phyloP scores from a whole-genome alignment of 1,140 invertebrate genomes.

The Ephestia elutella region DNA sequence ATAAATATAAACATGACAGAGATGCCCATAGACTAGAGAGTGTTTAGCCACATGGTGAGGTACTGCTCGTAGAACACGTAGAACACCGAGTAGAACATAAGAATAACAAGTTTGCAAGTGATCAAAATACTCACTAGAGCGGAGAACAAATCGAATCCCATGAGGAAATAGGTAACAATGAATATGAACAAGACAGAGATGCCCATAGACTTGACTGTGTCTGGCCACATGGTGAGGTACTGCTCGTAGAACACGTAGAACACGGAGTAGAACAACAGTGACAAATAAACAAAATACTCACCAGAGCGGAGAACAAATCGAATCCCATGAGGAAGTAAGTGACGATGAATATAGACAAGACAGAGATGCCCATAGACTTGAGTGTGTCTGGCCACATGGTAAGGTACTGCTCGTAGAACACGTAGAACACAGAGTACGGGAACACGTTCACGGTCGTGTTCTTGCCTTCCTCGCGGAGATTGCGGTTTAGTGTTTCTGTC shows the following conservation, averaged over 20 bases:
- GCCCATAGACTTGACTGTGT: slow-evolving; percentile 90
- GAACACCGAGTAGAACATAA: slow-evolving; percentile 93
- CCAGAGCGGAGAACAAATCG: slow-evolving; percentile 88
- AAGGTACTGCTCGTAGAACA: slow-evolving; percentile 99
- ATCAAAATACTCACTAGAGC: slow-evolving; percentile 47
- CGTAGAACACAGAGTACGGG: slow-evolving; percentile 98
- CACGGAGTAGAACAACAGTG: slow-evolving; percentile 85
- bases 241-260: slow-evolving; percentile 99
- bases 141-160: slow-evolving; percentile 96
- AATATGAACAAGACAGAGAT: slow-evolving; percentile 99
- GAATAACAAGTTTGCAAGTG: slow-evolving; percentile 19
- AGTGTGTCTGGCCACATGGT: slow-evolving; percentile 96
- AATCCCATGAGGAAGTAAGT: slow-evolving; percentile 96
- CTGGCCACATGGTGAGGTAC: slow-evolving; percentile 96
- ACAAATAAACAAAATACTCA: slow-evolving; percentile 25
- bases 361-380: slow-evolving; percentile 89
- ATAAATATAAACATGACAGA: slow-evolving; percentile 98
- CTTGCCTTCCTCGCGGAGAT: slow-evolving; percentile 66
- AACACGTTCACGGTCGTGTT: slow-evolving; percentile 87
- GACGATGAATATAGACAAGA: slow-evolving; percentile 94
- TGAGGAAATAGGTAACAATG: slow-evolving; percentile 93
- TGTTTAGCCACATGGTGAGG: slow-evolving; percentile 95
- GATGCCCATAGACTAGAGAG: slow-evolving; percentile 90
- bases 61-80: slow-evolving; percentile 99
- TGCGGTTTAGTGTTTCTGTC: slow-evolving; percentile 82